phyloP scores from a whole-genome alignment of 2,888 invertebrate species.

The Mimumesa dahlbomi region DNA sequence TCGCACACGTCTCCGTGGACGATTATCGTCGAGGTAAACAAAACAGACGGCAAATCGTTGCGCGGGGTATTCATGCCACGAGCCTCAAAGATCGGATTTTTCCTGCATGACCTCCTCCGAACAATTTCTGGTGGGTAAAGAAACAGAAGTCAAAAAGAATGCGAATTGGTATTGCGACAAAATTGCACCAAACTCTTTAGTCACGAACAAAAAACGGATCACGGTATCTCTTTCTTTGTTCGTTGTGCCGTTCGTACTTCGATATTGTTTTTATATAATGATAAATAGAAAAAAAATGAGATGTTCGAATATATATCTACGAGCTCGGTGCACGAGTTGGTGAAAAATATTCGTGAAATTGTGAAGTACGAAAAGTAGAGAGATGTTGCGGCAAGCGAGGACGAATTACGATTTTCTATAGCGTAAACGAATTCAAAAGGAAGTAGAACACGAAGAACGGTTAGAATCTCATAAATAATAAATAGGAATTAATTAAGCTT shows the following conservation, averaged over 20 bases:
- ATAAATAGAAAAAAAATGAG: too few relatives aligned
- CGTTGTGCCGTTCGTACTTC: too few relatives aligned
- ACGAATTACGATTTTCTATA: neutral
- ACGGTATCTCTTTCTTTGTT: too few relatives aligned
- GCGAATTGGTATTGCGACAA: slow-evolving; percentile 24
- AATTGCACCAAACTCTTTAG: slow-evolving; percentile 30
- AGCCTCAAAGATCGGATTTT: slow-evolving; percentile 68
- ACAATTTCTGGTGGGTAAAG: slow-evolving; percentile 72
- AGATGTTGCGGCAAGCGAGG: slow-evolving; percentile 6
- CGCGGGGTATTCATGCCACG: slow-evolving; percentile 31
- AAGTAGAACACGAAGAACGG: slow-evolving; percentile 21
- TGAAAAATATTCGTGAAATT: slow-evolving; percentile 10
- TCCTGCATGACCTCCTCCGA: slow-evolving; percentile 75
- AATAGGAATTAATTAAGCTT: slow-evolving; percentile 54
- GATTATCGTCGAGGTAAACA: slow-evolving; percentile 34
- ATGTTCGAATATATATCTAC: too few relatives aligned
- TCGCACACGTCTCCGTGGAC: too few relatives aligned
- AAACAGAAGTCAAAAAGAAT: slow-evolving; percentile 45
- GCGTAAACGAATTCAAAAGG: slow-evolving; percentile 3
- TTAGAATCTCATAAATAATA: slow-evolving; percentile 42
- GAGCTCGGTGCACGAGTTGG: slow-evolving; percentile 32
- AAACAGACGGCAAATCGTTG: slow-evolving; percentile 23
- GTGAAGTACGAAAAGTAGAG: neutral
- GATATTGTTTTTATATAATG: too few relatives aligned
- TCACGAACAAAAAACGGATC: slow-evolving; percentile 1